Conservation (phyloP, 2,888 invertebrate species). For the Torymus texanus region DNA sequence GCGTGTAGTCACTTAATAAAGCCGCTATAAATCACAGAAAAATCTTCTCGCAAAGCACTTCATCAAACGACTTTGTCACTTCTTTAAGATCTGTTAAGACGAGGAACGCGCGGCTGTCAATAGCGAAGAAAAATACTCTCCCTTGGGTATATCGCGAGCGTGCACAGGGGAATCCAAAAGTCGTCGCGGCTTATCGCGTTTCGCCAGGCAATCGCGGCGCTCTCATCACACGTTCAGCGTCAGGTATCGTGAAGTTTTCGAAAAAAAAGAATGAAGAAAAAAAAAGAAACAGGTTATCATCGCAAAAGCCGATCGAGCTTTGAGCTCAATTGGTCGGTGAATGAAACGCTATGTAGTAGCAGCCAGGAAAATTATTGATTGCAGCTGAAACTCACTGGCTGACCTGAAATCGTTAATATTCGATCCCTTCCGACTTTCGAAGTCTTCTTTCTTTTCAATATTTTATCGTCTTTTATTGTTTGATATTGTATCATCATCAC, state of each 20-base stretch:
- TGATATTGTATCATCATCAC: no score
- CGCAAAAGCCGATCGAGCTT: constrained; percentile 28
- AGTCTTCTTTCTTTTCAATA: no score
- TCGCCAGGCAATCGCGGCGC: constrained; percentile 15
- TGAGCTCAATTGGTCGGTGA: constrained; percentile 36
- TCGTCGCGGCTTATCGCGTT: constrained; percentile 34
- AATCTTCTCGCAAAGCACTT: constrained; percentile 8
- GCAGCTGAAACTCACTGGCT: constrained; percentile 68
- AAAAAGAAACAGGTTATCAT: constrained; percentile 22
- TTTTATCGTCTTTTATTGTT: no score
- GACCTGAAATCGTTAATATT: constrained; percentile 68
- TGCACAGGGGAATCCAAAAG: constrained; percentile 18
- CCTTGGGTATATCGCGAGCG: neutral
- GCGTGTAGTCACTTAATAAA: neutral
- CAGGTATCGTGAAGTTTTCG: neutral
- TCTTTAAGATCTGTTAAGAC: constrained; percentile 8
- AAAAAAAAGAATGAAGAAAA: neutral
- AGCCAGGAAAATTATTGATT: constrained; percentile 68
- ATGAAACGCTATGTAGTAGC: constrained; percentile 20
- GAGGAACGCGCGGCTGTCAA: neutral
- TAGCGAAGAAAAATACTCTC: neutral
- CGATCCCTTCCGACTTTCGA: constrained; percentile 63
- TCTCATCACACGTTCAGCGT: neutral
- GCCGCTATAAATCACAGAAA: neutral
- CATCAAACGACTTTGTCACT: constrained; percentile 11